Evolutionary conservation across 1,140 invertebrate species (phyloP), one percentile per base, ranked within the genome.

Genomic region (Drosophila trapezifrons): DNA sequence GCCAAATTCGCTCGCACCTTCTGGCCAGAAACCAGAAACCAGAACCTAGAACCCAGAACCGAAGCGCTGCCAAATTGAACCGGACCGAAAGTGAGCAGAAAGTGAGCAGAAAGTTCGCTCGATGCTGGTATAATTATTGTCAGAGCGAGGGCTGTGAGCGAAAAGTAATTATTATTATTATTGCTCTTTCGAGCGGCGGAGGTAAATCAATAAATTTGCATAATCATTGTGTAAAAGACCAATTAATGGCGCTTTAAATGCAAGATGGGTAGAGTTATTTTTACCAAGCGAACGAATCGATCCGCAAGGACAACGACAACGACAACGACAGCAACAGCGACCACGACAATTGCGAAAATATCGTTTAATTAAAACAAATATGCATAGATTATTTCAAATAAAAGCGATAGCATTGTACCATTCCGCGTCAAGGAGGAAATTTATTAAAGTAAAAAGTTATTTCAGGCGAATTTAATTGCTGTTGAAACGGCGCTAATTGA

Each of bases 161-260:
- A 66, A 84, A 84, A 72, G 74, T 77, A 51, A 84, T 80, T 80
- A 85, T 76, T 67, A 83, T 76, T 71, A 73, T 83, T 72, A 72
- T 84, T 72, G 57, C 69, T 59, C 37, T 69, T 55, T 58, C 40
- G 69, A 56, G 66, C 42, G 32, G 27, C 35, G 42, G 29, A 25
- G 69, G 69, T 52, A 73, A 73, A 73, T 73, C 70, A 73, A 73
- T 73, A 73, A 43, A 73, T 73, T 73, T 73, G 37, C 69, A 72
- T 75, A 65, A 56, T 75, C 59, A 43, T 51, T 64, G 51, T 74
- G 51, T 51, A 75, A 75, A 56, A 52, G 60, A 38, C 8, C 40
- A 75, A 65, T 75, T 58, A 71, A 72, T 58, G 54, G 20, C 43
- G 22, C 59, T 75, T 75, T 65, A 54, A 72, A 72, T 65, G 46